phyloP scores from a whole-genome alignment of 37 sponge, comb jelly and placozoan species.

The Ianthella basta region DNA sequence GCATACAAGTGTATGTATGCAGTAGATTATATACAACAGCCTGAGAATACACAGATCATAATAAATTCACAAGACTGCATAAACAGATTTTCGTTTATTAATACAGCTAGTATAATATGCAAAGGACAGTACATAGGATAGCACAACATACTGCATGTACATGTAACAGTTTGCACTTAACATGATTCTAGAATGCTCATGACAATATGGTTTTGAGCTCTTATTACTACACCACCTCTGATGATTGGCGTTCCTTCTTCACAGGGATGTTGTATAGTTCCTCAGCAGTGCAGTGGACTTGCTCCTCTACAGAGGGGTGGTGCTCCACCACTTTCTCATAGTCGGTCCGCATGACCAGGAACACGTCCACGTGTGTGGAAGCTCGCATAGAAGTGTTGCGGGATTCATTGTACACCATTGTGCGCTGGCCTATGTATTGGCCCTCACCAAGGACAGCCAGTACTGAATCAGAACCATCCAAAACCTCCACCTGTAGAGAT shows the following conservation, averaged over 20 bases:
- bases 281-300: not conserved
- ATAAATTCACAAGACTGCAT: too few species aligned
- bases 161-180: too few species aligned
- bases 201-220: too few species aligned
- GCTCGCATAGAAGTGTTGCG: conserved; percentile 38
- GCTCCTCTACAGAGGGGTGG: conserved; percentile 1
- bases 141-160: too few species aligned
- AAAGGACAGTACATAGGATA: too few species aligned
- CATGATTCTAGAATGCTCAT: too few species aligned
- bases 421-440: conserved; percentile 37
- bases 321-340: conserved; percentile 40
- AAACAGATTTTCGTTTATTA: too few species aligned
- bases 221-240: not conserved
- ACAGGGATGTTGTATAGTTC: conserved; percentile 3
- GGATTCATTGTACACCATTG: conserved; percentile 50
- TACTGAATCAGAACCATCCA: not conserved
- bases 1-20: too few species aligned
- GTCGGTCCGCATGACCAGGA: conserved; percentile 44
- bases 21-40: too few species aligned
- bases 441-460: conserved; percentile 39
- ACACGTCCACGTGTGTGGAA: conserved; percentile 52
- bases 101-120: too few species aligned
- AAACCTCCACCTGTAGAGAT: too few species aligned
- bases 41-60: too few species aligned
- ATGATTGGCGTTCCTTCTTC: not conserved